Conservation (phyloP, 2,888 invertebrate species). For the Drosophila bunnanda region DNA sequence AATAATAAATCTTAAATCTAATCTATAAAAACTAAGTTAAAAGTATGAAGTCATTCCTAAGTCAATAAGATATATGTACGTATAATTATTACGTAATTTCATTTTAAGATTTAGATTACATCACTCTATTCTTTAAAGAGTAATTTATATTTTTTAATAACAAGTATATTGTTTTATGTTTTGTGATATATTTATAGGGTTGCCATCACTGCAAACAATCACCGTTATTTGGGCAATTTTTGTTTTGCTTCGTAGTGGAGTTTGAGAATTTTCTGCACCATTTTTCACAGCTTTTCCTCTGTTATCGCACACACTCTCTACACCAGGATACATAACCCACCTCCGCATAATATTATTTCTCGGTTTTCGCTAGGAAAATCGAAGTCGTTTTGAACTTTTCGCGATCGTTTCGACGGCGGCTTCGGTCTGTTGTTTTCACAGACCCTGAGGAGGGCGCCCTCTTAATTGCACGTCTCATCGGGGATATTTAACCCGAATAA, state of each 20-base stretch:
- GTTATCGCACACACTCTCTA: neutral
- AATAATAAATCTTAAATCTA: neutral
- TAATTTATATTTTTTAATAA: too few species aligned
- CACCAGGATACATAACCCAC: conserved; percentile 52
- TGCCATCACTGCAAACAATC: neutral
- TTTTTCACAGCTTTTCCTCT: conserved; percentile 1
- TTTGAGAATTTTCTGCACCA: neutral
- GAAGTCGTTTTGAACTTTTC: conserved; percentile 48
- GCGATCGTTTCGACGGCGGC: conserved; percentile 10
- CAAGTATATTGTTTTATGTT: conserved; percentile 1
- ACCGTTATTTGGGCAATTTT: neutral
- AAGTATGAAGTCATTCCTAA: neutral
- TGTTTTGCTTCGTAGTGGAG: neutral
- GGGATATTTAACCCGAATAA: conserved; percentile 7
- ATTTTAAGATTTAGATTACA: neutral
- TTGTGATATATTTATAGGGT: conserved; percentile 4
- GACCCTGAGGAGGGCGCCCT: conserved; percentile 27
- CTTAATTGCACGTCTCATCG: conserved; percentile 32
- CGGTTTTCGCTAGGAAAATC: conserved; percentile 61
- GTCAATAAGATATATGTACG: neutral
- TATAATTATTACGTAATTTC: neutral
- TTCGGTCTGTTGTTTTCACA: conserved; percentile 7
- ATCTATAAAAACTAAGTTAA: neutral
- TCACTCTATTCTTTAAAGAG: neutral
- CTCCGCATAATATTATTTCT: conserved; percentile 72